These are phyloP conservation scores for Centropristis striata DNA, from an alignment of 2,113 vertebrate genomes.

Conservation along the genomic window DNA sequence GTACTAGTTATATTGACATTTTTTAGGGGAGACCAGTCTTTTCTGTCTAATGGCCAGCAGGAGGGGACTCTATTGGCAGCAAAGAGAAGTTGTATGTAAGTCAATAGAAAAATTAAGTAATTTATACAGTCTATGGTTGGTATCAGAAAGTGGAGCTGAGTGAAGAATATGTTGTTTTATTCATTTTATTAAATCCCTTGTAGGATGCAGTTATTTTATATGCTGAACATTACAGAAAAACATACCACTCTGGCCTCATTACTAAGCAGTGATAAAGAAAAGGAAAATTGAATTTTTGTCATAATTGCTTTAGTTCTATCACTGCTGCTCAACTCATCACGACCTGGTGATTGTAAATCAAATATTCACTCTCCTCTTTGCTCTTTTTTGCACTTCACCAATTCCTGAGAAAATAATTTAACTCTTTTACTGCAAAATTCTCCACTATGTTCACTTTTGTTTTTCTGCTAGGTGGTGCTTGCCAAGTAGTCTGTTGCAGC, in stretches of 20 bases:
- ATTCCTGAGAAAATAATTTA: conserved; percentile 2
- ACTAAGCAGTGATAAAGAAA: not conserved
- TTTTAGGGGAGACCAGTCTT: too few relatives aligned
- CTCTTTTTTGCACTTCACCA: not conserved
- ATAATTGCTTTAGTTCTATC: conserved; percentile 29
- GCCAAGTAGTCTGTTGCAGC: not conserved
- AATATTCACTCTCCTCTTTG: not conserved
- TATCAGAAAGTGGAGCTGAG: not conserved
- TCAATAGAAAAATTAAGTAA: too few relatives aligned
- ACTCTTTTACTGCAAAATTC: not conserved
- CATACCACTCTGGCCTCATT: conserved; percentile 23
- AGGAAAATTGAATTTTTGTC: not conserved
- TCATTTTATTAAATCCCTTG: not conserved
- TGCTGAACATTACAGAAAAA: too few relatives aligned
- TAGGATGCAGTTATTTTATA: not conserved
- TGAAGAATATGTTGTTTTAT: not conserved
- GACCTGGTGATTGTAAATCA: not conserved
- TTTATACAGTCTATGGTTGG: too few relatives aligned
- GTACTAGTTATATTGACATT: too few relatives aligned
- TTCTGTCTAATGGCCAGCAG: too few relatives aligned
- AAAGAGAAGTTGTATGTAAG: too few relatives aligned
- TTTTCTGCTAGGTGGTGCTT: not conserved
- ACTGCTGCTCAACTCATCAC: not conserved
- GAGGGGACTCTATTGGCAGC: too few relatives aligned
- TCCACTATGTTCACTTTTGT: not conserved